phyloP scores from a whole-genome alignment of 2,888 invertebrate species.

The Dichetophora obliterata region DNA sequence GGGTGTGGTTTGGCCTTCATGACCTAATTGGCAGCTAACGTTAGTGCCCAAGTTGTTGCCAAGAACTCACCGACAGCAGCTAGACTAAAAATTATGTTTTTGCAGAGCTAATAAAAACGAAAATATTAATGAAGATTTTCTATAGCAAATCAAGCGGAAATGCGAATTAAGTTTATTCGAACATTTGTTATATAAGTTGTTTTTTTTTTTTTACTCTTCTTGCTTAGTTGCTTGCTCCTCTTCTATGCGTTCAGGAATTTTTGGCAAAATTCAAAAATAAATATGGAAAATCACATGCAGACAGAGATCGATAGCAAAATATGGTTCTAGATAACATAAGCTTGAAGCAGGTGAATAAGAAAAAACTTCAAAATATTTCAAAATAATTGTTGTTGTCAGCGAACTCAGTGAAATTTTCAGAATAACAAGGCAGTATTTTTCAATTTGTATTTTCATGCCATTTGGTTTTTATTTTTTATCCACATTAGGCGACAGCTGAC shows the following conservation, averaged over 20 bases:
- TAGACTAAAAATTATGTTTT: not conserved
- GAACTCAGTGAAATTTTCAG: too few relatives aligned
- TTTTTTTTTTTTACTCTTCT: not conserved
- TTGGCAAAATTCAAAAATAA: too few relatives aligned
- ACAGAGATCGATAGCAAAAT: too few relatives aligned
- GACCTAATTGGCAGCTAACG: conserved; percentile 34
- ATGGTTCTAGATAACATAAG: not conserved
- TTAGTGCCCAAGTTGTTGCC: not conserved
- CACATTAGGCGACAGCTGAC: too few relatives aligned
- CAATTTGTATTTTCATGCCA: too few relatives aligned
- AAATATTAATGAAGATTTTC: conserved; percentile 19
- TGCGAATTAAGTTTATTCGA: conserved; percentile 16
- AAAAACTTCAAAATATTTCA: not conserved
- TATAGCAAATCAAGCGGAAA: conserved; percentile 25
- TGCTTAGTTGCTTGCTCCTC: too few relatives aligned
- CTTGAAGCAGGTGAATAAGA: not conserved
- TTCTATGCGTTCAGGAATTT: too few relatives aligned
- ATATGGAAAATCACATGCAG: too few relatives aligned
- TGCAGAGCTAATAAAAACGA: conserved; percentile 2
- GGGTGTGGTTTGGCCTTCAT: conserved; percentile 32
- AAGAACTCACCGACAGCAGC: not conserved
- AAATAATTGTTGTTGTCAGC: too few relatives aligned
- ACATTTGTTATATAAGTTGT: not conserved
- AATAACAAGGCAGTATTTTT: too few relatives aligned
- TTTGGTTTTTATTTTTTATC: too few relatives aligned